Conservation (phyloP, 2,797 vertebrate species). For the Sylvia borin region DNA sequence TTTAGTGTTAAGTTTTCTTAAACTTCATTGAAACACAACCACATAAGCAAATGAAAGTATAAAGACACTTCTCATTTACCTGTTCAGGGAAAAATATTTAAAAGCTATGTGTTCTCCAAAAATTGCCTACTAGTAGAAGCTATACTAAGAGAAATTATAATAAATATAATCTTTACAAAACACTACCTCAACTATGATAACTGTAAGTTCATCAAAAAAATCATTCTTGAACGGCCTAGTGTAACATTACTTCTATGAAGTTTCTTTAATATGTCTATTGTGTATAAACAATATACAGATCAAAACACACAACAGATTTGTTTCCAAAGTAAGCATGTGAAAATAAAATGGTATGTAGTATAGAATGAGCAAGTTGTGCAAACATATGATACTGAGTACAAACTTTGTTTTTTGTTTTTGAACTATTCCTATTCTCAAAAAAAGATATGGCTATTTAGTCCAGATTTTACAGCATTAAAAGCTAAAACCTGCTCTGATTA, state of each 20-base stretch:
- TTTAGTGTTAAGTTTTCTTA: neutral
- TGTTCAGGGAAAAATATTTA: neutral
- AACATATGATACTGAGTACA: neutral
- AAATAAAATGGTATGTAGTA: neutral
- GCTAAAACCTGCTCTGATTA: neutral
- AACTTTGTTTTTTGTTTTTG: neutral
- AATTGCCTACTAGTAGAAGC: neutral
- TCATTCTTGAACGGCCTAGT: neutral
- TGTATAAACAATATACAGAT: neutral
- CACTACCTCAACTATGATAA: neutral
- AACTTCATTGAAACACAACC: neutral
- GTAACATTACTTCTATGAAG: neutral
- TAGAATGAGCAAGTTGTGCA: neutral
- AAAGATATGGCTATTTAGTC: neutral
- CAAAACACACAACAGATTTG: neutral
- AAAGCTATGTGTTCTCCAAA: neutral
- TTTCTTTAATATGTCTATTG: neutral
- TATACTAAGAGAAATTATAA: neutral
- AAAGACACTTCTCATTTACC: neutral
- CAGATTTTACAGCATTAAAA: neutral
- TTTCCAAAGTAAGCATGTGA: neutral
- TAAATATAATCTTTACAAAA: neutral
- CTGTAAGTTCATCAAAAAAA: neutral
- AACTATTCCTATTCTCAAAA: neutral
- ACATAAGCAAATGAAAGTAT: neutral